phyloP scores from a whole-genome alignment of 2,888 invertebrate genomes.

The Hyalella azteca region DNA sequence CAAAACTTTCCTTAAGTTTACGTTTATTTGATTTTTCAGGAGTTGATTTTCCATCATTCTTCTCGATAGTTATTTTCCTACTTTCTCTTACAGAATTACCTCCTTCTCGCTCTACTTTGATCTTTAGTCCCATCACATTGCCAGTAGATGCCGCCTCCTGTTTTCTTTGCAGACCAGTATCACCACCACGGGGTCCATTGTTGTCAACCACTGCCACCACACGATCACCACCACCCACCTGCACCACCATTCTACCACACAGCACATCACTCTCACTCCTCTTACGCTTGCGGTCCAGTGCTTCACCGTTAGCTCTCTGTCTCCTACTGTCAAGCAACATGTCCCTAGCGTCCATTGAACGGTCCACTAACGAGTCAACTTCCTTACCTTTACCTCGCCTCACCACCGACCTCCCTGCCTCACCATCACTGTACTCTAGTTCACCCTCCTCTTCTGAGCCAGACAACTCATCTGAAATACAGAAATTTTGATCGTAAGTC shows the following conservation, averaged over 20 bases:
- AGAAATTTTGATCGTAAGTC: too few species aligned
- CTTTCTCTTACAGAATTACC: background rate
- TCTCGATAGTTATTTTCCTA: background rate
- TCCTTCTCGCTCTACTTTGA: constrained; percentile 19
- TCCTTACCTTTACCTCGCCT: constrained; percentile 28
- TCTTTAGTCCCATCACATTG: background rate
- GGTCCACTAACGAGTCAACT: background rate
- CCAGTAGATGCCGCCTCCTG: background rate
- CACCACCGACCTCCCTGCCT: constrained; percentile 35
- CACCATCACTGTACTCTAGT: constrained; percentile 57
- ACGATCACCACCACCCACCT: constrained; percentile 15
- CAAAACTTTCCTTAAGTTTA: background rate
- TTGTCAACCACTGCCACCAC: constrained; percentile 13
- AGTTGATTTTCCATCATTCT: background rate
- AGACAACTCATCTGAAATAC: constrained; percentile 57
- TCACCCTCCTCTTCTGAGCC: constrained; percentile 58
- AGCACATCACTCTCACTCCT: constrained; percentile 1
- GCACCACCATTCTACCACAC: constrained; percentile 35
- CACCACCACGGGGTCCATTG: background rate
- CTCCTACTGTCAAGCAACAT: background rate
- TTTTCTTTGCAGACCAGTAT: background rate
- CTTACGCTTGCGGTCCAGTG: background rate
- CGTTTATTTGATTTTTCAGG: background rate
- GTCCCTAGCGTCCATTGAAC: constrained; percentile 16
- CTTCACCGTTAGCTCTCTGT: background rate